Percentiles rank a stretch among this genome's conserved stretches.
phyloP scores from a whole-genome alignment of 2,888 invertebrate genomes.

The Ecliptopera silaceata region DNA sequence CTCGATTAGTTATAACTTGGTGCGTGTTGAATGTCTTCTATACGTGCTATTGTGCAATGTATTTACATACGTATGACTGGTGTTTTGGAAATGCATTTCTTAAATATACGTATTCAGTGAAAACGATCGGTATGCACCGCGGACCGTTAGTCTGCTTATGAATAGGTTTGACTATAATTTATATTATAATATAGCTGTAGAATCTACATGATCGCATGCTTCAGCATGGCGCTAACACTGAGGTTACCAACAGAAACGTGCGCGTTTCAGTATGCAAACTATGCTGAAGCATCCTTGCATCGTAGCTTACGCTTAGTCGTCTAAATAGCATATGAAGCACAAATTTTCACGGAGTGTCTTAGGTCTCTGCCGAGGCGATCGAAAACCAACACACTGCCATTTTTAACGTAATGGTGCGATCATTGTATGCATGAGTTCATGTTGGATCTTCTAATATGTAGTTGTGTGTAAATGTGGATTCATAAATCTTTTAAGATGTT shows the following conservation, averaged over 20 bases:
- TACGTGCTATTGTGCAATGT: conserved; percentile 75
- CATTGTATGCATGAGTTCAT: conserved; percentile 57
- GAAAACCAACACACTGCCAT: conserved; percentile 78
- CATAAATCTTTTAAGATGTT: conserved; percentile 44
- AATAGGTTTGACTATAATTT: conserved; percentile 62
- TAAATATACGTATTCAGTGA: conserved; percentile 70
- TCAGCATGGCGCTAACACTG: not conserved
- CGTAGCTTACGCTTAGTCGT: conserved; percentile 33
- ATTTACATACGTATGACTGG: conserved; percentile 71
- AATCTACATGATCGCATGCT: conserved; percentile 19
- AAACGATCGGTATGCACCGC: conserved; percentile 75
- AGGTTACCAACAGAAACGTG: not conserved
- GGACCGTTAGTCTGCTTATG: conserved; percentile 71
- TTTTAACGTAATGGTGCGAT: conserved; percentile 65
- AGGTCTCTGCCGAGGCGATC: conserved; percentile 58
- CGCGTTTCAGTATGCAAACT: not conserved
- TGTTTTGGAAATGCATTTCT: conserved; percentile 78
- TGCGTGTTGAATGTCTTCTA: conserved; percentile 78
- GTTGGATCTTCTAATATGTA: conserved; percentile 50
- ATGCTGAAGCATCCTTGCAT: conserved; percentile 5
- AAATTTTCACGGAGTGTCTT: conserved; percentile 75
- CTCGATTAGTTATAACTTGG: conserved; percentile 41
- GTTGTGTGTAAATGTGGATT: conserved; percentile 46
- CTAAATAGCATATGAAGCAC: conserved; percentile 69
- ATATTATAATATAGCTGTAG: conserved; percentile 68